phyloP scores from a whole-genome alignment of 2,888 invertebrate species.

The Ashinkailepas kermadecensis region DNA sequence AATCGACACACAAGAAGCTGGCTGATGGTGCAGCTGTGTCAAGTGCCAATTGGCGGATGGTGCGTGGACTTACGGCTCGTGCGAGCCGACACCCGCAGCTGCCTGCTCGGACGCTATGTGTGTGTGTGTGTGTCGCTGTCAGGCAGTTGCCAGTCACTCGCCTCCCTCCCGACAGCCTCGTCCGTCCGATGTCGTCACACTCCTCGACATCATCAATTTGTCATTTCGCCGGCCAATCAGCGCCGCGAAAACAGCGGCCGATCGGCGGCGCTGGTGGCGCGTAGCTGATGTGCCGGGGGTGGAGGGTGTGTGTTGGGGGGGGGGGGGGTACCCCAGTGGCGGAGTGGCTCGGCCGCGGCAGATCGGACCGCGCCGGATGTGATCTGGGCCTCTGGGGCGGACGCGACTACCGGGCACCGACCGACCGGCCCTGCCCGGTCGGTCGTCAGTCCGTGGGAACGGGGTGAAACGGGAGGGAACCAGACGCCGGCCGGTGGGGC shows the following conservation, averaged over 20 bases:
- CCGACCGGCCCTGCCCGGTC: no score
- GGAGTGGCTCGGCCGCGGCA: not conserved
- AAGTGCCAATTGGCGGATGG: no score
- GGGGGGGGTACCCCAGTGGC: not conserved
- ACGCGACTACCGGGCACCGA: no score
- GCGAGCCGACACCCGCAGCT: not conserved
- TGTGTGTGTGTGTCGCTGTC: not conserved
- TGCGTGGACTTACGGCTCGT: no score
- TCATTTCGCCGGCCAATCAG: not conserved
- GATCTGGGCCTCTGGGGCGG: not conserved
- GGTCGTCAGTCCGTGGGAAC: slow-evolving; percentile 1
- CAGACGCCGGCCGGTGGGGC: not conserved
- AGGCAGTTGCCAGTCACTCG: no score
- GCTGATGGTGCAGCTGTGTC: no score
- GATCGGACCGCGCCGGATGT: not conserved
- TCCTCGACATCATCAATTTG: no score
- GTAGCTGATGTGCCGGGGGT: no score
- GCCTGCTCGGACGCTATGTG: not conserved
- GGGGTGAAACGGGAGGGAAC: slow-evolving; percentile 3
- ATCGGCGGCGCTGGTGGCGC: not conserved
- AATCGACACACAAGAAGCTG: no score
- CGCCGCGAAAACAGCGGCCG: not conserved
- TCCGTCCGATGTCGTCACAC: no score
- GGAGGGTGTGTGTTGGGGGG: not conserved
- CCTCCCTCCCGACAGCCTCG: no score